Conservation (phyloP, 2,113 vertebrate genomes). For the Rhea americana region DNA sequence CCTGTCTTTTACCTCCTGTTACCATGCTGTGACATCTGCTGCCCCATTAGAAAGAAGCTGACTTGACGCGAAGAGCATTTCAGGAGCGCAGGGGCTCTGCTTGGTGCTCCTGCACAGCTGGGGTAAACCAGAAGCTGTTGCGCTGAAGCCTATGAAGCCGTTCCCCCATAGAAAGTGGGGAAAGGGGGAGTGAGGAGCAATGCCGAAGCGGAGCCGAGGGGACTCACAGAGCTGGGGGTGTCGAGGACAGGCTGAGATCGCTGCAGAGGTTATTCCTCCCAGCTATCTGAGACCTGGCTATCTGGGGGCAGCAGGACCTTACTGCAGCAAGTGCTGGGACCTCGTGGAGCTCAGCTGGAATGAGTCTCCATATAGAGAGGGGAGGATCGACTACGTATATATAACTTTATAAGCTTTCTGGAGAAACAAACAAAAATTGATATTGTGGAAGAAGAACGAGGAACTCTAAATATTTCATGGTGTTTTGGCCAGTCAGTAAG, state of each 20-base stretch:
- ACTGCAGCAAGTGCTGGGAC: neutral
- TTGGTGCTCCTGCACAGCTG: neutral
- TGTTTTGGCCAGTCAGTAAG: neutral
- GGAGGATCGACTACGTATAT: neutral
- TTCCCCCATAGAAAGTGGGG: neutral
- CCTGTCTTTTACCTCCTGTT: neutral
- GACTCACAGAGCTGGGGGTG: too few relatives aligned
- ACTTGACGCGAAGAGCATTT: neutral
- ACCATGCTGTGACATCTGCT: neutral
- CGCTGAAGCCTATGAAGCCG: neutral
- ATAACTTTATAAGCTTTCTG: neutral
- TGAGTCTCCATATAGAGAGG: constrained; percentile 26
- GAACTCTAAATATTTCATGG: neutral
- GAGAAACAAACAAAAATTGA: constrained; percentile 20
- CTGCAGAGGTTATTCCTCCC: neutral
- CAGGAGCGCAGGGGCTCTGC: neutral
- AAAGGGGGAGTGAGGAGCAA: too few relatives aligned
- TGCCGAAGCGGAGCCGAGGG: too few relatives aligned
- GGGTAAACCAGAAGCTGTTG: neutral
- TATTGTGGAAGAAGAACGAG: neutral
- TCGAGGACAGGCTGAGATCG: neutral
- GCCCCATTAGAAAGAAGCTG: neutral
- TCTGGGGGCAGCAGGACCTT: neutral
- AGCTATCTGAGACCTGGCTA: neutral
- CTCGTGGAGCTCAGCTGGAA: neutral